Base-by-base conservation (phyloP, 2,888 invertebrate genomes). In the Eristalis tenax region DNA sequence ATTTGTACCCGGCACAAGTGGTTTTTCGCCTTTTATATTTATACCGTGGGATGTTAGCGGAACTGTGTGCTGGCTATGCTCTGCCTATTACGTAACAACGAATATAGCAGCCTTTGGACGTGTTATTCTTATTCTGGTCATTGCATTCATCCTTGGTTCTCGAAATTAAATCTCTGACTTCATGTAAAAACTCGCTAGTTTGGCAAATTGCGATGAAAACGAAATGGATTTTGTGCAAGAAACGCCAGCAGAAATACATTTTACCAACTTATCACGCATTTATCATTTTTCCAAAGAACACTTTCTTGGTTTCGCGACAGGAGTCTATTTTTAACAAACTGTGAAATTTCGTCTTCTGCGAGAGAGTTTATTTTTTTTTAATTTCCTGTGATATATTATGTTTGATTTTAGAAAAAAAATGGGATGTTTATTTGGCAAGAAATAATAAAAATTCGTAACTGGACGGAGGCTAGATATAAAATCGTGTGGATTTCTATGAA, bases 31-130 rank as follows among this genome's bases (percentile, higher is more conserved):
- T 63, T 68, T 56, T 64, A 38, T 13, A 38, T 38, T 40, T 28
- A 15, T n/a, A 13, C 56, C 43, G 76, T 73, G 76, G 84, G 81
- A 8, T 8, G 18, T 8, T 18, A 63, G 76, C 56, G 13, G 8
- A 63, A n/a, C 18, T 15, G 65, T 65, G 32, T 6, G 32, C 32
- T 32, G 32, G 32, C 32, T 32, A 8, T 8, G 8, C 64, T 69
- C 50, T 23, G 70, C 70, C 50, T 71, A 23, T 86, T 86, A 78
- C 86, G 71, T 86, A 86, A 86, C 43, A 57, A 2, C 56, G 50
- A 71, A 11, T 4, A 66, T 43, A 71, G 35, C 32, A 68, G 69
- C 35, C 22, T 63, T 35, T 40, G 6, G n/a, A 18, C 18, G 18
- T 18, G n/a, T 32, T 32, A 8, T 50, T 50, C 50, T 50, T 6